Base-by-base conservation (phyloP, 2,888 invertebrate species). In the Drosophila imparisetae region DNA sequence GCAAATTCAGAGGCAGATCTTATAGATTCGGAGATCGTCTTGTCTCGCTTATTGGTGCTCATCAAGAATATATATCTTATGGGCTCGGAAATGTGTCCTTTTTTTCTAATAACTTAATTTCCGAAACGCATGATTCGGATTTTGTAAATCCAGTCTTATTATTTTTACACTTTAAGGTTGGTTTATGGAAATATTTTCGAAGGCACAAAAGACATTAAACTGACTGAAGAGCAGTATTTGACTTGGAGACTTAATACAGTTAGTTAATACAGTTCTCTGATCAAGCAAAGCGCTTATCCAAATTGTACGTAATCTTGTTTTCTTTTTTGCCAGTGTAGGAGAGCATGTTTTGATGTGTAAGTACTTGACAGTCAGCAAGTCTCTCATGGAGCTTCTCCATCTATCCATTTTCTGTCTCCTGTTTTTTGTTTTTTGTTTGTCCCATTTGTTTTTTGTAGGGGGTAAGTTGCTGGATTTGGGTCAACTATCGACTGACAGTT, bases 401-500 rank as follows among this genome's bases (percentile, higher is more conserved):
- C 11, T 15, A n/a, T 3, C 21, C 24, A 45, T 24, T 15, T 45
- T 7, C 7, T 61, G 15, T 38, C 27, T 34, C 29, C 40, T n/a
- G 4, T 8, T 1, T 10, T 34, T 54, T 6, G 27, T n/a, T n/a
- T n/a, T n/a, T n/a, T n/a, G n/a, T 42, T 48, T 13, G 2, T 21
- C 1, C 0, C 38, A 4, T 27, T 11, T 21, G 29, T 48, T 24
- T 27, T 49, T 55, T 34, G 32, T 27, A 27, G 18, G 34, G 27
- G 40, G 50, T 34, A 13, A 49, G 69, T 27, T 42, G 49, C 34
- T 54, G 55, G 68, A 84, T 86, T 84, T 80, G 86, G 86, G 88
- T 88, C 86, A 87, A 86, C 86, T 83, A 86, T 87, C 80, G 86
- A 87, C 81, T 87, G 77, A 58, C 82, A 73, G 72, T 85, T 79